A percentile compares a stretch with the other conserved stretches of the same genome.
Evolutionary conservation across 2,113 vertebrate genomes (phyloP).

Genomic region (Geococcyx californianus): DNA sequence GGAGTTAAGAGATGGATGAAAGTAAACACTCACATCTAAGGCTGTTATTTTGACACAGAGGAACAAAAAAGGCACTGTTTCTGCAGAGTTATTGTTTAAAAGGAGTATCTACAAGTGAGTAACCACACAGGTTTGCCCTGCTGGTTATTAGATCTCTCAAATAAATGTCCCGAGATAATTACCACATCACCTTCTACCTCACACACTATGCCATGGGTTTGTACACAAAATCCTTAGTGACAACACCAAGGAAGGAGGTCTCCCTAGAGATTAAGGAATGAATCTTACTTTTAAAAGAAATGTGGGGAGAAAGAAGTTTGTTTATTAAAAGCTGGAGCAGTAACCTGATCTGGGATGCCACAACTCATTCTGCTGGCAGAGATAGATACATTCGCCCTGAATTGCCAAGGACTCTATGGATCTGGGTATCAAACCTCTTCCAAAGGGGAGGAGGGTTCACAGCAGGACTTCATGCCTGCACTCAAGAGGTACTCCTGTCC

Average conservation of each 20-base stretch:
- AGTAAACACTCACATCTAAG: background rate
- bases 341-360: background rate
- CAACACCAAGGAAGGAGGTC: background rate
- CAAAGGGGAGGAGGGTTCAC: background rate
- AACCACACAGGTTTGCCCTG: background rate
- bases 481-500: background rate
- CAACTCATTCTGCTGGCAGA: background rate
- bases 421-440: background rate
- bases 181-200: background rate
- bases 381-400: background rate
- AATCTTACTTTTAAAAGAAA: background rate
- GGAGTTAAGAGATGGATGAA: background rate
- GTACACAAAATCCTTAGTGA: background rate
- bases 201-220: background rate
- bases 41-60: background rate
- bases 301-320: accelerated
- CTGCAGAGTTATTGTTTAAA: background rate
- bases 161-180: background rate
- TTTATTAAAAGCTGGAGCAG: background rate
- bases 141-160: background rate
- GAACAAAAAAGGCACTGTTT: background rate
- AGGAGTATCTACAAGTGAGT: background rate
- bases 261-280: background rate
- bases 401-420: background rate
- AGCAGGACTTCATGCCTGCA: background rate